Conservation (phyloP, 2,888 invertebrate species). For the Pseudococcus jackbeardsleyi region DNA sequence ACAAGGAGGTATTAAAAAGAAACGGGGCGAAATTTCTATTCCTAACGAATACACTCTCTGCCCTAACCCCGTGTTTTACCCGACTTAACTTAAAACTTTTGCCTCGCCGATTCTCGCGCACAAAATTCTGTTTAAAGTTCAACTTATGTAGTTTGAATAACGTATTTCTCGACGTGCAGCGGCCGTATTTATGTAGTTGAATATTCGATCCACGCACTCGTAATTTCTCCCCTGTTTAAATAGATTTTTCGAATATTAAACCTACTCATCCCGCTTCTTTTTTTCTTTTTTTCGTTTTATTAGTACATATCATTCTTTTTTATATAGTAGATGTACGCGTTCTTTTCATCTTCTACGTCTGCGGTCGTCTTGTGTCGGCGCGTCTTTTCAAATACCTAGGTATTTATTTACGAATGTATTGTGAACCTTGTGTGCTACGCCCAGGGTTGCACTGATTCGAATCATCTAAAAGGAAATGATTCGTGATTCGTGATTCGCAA, state of each 20-base stretch:
- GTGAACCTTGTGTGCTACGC: not conserved
- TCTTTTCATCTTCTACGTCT: not conserved
- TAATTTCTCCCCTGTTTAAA: conserved; percentile 54
- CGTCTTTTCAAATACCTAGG: not conserved
- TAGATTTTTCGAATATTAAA: conserved; percentile 61
- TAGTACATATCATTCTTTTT: no score
- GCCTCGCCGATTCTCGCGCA: conserved; percentile 47
- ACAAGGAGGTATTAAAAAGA: conserved; percentile 61
- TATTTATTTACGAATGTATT: conserved; percentile 8
- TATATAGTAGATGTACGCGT: no score
- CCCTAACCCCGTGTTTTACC: conserved; percentile 47
- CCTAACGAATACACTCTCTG: conserved; percentile 59
- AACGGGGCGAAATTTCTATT: conserved; percentile 57
- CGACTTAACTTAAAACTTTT: conserved; percentile 57
- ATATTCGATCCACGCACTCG: conserved; percentile 59
- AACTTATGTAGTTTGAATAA: conserved; percentile 56
- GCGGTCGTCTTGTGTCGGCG: not conserved
- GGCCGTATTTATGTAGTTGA: conserved; percentile 33
- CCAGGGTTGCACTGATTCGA: not conserved
- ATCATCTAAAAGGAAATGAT: no score
- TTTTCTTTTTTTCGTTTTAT: conserved; percentile 20
- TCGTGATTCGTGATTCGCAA: no score
- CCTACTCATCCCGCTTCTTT: conserved; percentile 15
- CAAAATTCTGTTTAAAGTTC: conserved; percentile 60
- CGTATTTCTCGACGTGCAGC: conserved; percentile 47